Conservation (phyloP, 2,888 invertebrate genomes). For the Lasius platythorax region DNA sequence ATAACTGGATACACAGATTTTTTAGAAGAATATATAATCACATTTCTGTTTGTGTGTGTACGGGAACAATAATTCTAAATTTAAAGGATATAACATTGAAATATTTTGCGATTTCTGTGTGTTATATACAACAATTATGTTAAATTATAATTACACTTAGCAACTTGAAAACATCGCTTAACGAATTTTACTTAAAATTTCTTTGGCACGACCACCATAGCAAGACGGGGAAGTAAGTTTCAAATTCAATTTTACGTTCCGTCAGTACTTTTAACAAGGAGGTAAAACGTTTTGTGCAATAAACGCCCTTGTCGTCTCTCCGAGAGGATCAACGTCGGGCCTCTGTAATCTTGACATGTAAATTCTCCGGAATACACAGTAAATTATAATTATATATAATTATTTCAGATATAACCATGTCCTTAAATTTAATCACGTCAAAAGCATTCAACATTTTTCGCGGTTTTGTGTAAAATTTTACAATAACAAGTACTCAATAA, state of each 20-base stretch:
- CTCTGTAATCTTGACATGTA: slow-evolving; percentile 38
- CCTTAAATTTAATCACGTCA: slow-evolving; percentile 2
- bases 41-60: background rate
- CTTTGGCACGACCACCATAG: slow-evolving; percentile 31
- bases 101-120: slow-evolving; percentile 9
- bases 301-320: slow-evolving; percentile 43
- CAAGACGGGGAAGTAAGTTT: slow-evolving; percentile 53
- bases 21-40: background rate
- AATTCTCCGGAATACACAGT: slow-evolving; percentile 31
- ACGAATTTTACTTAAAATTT: slow-evolving; percentile 47
- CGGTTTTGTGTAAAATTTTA: background rate
- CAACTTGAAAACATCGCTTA: slow-evolving; percentile 43
- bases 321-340: slow-evolving; percentile 39
- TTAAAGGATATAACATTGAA: background rate
- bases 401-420: background rate
- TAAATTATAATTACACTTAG: slow-evolving; percentile 38
- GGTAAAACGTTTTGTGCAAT: slow-evolving; percentile 50
- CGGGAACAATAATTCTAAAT: background rate
- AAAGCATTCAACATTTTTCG: background rate
- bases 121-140: slow-evolving; percentile 20
- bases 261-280: slow-evolving; percentile 53
- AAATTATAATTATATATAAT: slow-evolving; percentile 43
- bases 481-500: background rate
- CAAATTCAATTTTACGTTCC: slow-evolving; percentile 59
- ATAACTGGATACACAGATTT: background rate